These are phyloP conservation scores for Embiotoca jacksoni DNA, from an alignment of 2,113 vertebrate species.

Conservation along the genomic window DNA sequence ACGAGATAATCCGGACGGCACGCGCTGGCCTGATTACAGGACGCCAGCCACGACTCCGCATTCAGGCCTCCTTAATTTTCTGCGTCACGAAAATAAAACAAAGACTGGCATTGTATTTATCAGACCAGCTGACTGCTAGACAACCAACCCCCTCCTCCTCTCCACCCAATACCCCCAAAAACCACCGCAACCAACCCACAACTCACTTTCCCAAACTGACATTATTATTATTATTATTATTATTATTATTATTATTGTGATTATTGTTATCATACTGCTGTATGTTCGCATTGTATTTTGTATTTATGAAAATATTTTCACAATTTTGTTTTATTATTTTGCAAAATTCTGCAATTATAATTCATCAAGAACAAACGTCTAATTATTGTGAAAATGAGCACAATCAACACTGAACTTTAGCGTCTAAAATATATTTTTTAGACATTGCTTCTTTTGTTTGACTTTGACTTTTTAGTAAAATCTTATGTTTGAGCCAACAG, in stretches of 20 bases:
- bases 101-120: constrained; percentile 79
- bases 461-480: not conserved
- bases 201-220: constrained; percentile 68
- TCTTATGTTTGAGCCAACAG: too few relatives aligned
- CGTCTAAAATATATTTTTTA: not conserved
- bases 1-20: constrained; percentile 98
- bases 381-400: not conserved
- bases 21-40: constrained; percentile 97
- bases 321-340: not conserved
- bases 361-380: not conserved
- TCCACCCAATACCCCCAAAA: not conserved
- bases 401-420: not conserved
- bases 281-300: not conserved
- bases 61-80: constrained; percentile 90
- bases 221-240: not conserved
- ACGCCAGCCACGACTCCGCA: constrained; percentile 87
- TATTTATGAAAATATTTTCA: too few relatives aligned
- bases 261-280: not conserved
- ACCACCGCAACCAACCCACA: constrained; percentile 6
- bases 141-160: constrained; percentile 18
- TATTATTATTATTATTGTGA: not conserved
- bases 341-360: too few relatives aligned
- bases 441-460: not conserved
- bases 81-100: constrained; percentile 91
- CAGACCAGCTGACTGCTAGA: constrained; percentile 78